Conservation (phyloP, 2,888 invertebrate genomes). For the Lordiphosa andalusiaca region DNA sequence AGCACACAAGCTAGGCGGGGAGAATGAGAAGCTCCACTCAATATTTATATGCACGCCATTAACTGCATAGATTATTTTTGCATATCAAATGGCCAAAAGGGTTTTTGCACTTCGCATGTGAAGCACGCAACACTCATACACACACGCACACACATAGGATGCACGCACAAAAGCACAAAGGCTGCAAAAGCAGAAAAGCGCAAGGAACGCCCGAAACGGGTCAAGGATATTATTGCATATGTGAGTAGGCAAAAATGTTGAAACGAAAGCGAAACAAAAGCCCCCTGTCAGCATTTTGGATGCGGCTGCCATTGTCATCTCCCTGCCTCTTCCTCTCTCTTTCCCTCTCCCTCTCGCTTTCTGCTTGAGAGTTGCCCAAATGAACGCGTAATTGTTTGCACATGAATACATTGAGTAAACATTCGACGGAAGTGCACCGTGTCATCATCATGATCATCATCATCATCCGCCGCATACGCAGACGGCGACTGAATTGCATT, state of each 20-base stretch:
- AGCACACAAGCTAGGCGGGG: background rate
- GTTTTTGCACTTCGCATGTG: constrained; percentile 4
- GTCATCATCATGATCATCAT: constrained; percentile 5
- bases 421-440: constrained; percentile 33
- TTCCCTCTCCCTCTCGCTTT: constrained; percentile 2
- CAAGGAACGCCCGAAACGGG: constrained; percentile 57
- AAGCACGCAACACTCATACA: constrained; percentile 13
- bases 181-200: constrained; percentile 56
- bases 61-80: constrained; percentile 64
- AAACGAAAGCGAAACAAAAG: constrained; percentile 23
- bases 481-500: constrained; percentile 31
- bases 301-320: constrained; percentile 39
- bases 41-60: constrained; percentile 59
- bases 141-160: background rate
- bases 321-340: constrained; percentile 2
- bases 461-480: background rate
- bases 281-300: constrained; percentile 6
- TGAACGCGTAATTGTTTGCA: constrained; percentile 71
- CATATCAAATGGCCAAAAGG: constrained; percentile 51
- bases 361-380: constrained; percentile 59
- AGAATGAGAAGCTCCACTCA: constrained; percentile 24
- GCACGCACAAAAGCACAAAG: constrained; percentile 3
- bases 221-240: constrained; percentile 68
- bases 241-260: constrained; percentile 39
- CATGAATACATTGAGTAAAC: constrained; percentile 70